Percentiles rank a stretch among this genome's conserved stretches.
Evolutionary conservation across 2,113 vertebrate species (phyloP).

Genomic region (Mesocricetus auratus): DNA sequence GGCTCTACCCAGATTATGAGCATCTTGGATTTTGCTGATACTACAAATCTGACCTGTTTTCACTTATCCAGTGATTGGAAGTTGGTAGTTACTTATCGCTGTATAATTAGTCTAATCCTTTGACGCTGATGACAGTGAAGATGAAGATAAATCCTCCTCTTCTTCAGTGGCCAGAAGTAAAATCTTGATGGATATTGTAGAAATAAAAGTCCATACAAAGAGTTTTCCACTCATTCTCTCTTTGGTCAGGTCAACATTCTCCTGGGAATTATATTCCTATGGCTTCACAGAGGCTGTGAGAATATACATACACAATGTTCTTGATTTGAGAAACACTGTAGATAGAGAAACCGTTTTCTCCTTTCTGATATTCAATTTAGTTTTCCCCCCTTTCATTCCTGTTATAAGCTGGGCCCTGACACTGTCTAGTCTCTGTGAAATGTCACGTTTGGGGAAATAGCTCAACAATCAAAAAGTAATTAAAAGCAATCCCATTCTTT

Average conservation of each 20-base stretch:
- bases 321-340: not conserved
- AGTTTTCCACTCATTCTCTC: not conserved
- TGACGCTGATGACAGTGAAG: not conserved
- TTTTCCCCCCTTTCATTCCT: constrained; percentile 44
- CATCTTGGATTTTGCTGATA: not conserved
- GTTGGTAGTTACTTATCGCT: not conserved
- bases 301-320: not conserved
- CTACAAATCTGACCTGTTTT: not conserved
- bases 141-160: not conserved
- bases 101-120: not conserved
- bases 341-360: not conserved
- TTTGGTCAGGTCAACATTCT: not conserved
- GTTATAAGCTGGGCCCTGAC: not conserved
- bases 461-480: constrained; percentile 70
- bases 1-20: not conserved
- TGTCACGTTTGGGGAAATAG: constrained; percentile 59
- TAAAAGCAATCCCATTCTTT: constrained; percentile 66
- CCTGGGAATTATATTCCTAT: not conserved
- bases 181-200: not conserved
- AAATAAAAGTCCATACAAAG: constrained; percentile 1
- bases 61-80: not conserved
- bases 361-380: not conserved
- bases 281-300: not conserved
- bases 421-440: constrained; percentile 41
- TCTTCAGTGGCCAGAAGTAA: not conserved